Evolutionary conservation across 1,140 invertebrate genomes (phyloP), one percentile per base, ranked within the genome.

Genomic region (Samia ricini): DNA sequence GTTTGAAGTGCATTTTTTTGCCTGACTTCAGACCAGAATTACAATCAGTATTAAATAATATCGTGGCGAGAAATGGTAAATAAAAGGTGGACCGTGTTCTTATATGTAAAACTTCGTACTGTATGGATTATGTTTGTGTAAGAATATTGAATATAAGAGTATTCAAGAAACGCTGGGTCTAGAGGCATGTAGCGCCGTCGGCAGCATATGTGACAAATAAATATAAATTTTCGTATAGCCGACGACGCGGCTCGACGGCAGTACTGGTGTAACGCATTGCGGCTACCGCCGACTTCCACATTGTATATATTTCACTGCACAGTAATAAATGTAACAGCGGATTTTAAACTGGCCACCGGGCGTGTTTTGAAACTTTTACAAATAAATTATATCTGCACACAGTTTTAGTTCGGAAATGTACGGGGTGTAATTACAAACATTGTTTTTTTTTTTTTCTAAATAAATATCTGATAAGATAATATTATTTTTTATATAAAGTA

Each of bases 181-280:
- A 42, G 8, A 4, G 1, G n/a, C n/a, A 42, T 42, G 8, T 42
- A 1, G 8, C n/a, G 33, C 33, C 4, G 33, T 12, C 33, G 54
- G 64, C 33, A 61, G 23, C 63, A 65, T 52, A 65, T 65, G 63
- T 65, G 61, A 65, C 63, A 65, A 61, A 65, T 65, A 65, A 65
- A 65, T 61, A 65, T 65, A 65, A 61, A 60, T 65, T 65, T 56
- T 51, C 57, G 59, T 58, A 20, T 56, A 51, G 48, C 6, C 48
- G 63, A 49, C 59, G 58, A 61, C 59, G 52, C 24, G 29, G 54
- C 60, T 10, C 33, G 26, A 15, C 10, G 10, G 33, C 7, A 15
- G 10, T 26, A 57, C 55, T 26, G 51, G 36, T 42, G 58, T 15
- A 58, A 66, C 64, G 64, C 64, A 66, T 61, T 66, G 64, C 64